Percentiles rank a stretch among this genome's conserved stretches.
Evolutionary conservation across 1,140 invertebrate genomes (phyloP).

Genomic region (Tribolium castaneum): DNA sequence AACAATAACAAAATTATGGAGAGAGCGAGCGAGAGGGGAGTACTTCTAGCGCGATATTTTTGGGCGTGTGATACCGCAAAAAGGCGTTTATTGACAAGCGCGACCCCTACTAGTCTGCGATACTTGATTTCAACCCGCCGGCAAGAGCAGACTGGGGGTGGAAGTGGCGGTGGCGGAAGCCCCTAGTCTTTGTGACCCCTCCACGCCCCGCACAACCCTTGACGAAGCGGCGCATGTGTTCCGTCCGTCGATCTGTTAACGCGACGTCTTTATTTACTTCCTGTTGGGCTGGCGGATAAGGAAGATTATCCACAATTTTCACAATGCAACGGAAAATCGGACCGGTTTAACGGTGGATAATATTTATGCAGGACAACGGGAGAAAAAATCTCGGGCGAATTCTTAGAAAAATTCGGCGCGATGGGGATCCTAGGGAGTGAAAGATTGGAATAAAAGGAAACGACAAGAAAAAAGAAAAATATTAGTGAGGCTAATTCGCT

Average conservation of each 20-base stretch:
- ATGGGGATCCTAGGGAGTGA: background rate
- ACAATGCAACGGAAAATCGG: constrained; percentile 19
- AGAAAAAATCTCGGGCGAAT: constrained; percentile 16
- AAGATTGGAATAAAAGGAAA: background rate
- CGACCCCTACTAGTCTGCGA: constrained; percentile 51
- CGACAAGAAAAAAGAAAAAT: background rate
- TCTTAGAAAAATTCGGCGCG: constrained; percentile 26
- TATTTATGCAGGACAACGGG: background rate
- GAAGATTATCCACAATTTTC: background rate
- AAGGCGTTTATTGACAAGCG: constrained; percentile 61
- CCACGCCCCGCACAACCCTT: constrained; percentile 5
- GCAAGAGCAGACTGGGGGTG: constrained; percentile 39
- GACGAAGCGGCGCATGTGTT: constrained; percentile 38
- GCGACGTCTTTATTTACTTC: constrained; percentile 54
- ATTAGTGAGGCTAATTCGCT: background rate
- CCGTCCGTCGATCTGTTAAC: constrained; percentile 34
- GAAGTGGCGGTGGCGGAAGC: constrained; percentile 32
- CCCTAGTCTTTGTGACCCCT: constrained; percentile 32
- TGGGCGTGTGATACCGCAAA: constrained; percentile 57
- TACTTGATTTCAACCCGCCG: constrained; percentile 56
- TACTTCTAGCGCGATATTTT: constrained; percentile 38
- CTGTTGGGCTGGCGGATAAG: constrained; percentile 42
- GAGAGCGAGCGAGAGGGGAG: constrained; percentile 36
- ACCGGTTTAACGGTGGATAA: background rate
- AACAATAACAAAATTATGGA: constrained; percentile 30